phyloP scores from a whole-genome alignment of 1,140 invertebrate species.

The Sipha flava region DNA sequence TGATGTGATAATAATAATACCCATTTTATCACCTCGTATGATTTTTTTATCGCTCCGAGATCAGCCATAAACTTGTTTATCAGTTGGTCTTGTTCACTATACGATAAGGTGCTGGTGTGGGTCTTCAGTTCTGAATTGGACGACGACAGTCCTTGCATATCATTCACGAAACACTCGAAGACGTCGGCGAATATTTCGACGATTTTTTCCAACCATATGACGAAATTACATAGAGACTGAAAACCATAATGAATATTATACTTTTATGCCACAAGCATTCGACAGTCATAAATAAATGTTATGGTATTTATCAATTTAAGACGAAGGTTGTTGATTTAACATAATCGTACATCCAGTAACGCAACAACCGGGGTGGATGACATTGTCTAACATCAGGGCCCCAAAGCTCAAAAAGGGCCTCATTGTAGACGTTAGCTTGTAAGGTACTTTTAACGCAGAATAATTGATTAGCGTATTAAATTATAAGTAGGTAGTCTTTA shows the following conservation, averaged over 20 bases:
- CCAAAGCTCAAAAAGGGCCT: no score
- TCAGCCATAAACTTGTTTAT: background rate
- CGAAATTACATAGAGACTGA: background rate
- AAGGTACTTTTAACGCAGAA: no score
- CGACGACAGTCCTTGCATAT: background rate
- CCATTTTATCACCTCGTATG: background rate
- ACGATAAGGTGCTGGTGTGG: no score
- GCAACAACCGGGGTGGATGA: no score
- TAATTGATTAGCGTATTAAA: no score
- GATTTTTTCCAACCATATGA: background rate
- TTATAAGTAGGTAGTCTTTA: no score
- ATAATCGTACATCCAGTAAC: no score
- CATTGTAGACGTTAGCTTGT: no score
- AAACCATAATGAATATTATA: background rate
- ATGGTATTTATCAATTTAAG: no score
- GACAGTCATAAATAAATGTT: background rate
- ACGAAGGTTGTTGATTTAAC: no score
- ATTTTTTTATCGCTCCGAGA: background rate
- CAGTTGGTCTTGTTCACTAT: background rate
- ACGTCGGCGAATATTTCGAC: background rate
- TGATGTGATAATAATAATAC: background rate
- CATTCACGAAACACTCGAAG: background rate
- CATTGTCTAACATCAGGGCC: no score
- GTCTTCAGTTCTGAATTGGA: background rate
- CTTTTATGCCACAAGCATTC: background rate